Conservation (phyloP, 1,140 invertebrate genomes). For the Drosophila repletoides region DNA sequence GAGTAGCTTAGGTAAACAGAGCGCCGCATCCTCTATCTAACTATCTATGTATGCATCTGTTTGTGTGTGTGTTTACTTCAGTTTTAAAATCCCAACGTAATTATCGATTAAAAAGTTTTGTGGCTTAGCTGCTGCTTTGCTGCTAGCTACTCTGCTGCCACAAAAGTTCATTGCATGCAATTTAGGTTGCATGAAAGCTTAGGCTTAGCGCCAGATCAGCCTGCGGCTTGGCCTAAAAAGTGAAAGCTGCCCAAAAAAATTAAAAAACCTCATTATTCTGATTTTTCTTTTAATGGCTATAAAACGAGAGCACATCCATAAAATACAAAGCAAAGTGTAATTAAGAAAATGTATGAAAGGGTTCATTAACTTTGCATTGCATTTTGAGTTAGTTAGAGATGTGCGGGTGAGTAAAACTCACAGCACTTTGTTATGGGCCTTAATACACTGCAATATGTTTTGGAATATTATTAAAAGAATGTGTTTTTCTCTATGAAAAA, state of each 20-base stretch:
- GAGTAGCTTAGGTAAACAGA: constrained; percentile 30
- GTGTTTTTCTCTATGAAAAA: too few species aligned
- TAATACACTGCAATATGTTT: too few species aligned
- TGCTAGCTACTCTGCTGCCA: constrained; percentile 4
- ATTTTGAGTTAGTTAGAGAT: constrained; percentile 9
- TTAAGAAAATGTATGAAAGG: constrained; percentile 1
- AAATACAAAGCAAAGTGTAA: constrained; percentile 14
- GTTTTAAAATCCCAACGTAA: constrained; percentile 54
- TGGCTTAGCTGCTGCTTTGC: neutral
- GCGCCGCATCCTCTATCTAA: constrained; percentile 23
- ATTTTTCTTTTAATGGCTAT: constrained; percentile 37
- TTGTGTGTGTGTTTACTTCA: constrained; percentile 2
- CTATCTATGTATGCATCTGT: neutral
- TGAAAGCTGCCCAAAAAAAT: constrained; percentile 71
- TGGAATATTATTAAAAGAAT: too few species aligned
- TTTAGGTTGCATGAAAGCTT: constrained; percentile 48
- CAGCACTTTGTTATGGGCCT: too few species aligned
- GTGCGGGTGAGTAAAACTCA: constrained; percentile 1
- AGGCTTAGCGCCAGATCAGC: constrained; percentile 27
- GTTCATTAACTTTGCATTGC: constrained; percentile 25
- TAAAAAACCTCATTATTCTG: constrained; percentile 56
- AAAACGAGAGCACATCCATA: constrained; percentile 35
- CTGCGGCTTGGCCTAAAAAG: constrained; percentile 45
- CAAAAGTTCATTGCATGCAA: constrained; percentile 65
- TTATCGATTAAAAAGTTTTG: constrained; percentile 68